phyloP scores from a whole-genome alignment of 2,113 vertebrate genomes.

The Otolemur garnettii region DNA sequence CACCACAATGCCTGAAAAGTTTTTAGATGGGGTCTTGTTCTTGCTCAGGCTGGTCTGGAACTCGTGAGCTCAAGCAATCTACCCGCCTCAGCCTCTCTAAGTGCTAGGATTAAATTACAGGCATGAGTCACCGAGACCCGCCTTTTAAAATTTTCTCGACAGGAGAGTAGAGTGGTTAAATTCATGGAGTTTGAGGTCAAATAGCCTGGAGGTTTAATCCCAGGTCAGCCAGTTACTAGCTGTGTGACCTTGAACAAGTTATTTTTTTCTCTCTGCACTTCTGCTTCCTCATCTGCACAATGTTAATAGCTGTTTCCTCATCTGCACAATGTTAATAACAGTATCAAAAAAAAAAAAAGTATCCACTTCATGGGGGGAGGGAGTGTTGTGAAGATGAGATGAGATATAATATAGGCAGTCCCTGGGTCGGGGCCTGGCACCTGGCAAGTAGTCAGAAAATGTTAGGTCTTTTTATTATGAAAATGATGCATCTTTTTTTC shows the following conservation, averaged over 20 bases:
- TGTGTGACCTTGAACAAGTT: conserved; percentile 18
- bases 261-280: conserved; percentile 20
- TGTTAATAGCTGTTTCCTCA: not conserved
- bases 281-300: not conserved
- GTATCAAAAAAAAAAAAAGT: not conserved
- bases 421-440: not conserved
- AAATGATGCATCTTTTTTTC: conserved; percentile 30
- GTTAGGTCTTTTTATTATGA: not conserved
- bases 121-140: too few species aligned
- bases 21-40: too few species aligned
- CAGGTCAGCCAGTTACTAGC: not conserved
- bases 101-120: too few species aligned
- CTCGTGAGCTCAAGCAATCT: too few species aligned
- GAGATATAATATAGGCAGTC: not conserved
- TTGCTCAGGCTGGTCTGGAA: too few species aligned
- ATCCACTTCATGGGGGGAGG: not conserved
- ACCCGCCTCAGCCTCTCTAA: too few species aligned
- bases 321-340: not conserved
- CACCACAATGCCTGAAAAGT: too few species aligned
- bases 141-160: conserved; percentile 22
- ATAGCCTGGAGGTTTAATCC: not conserved
- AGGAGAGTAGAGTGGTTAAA: not conserved
- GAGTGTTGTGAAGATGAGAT: conserved; percentile 33
- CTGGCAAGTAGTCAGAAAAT: not conserved
- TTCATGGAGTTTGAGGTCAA: not conserved